Conservation (phyloP, 30 jellyfish, hydroid and myxozoan genomes). For the Hydractinia symbiolongicarpus region DNA sequence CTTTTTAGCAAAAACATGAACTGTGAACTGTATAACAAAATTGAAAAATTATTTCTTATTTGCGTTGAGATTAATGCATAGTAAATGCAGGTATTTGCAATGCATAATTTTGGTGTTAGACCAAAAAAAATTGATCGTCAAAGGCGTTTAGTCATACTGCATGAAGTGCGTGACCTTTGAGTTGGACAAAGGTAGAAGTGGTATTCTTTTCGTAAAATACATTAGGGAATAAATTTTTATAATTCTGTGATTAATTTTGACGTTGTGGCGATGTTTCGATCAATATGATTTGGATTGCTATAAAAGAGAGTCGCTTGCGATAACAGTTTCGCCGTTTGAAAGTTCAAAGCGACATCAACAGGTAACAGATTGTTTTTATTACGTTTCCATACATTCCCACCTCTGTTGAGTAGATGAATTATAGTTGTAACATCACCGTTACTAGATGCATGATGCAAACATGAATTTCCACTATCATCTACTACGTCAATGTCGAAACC, state of each 20-base stretch:
- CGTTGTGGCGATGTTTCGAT: background rate
- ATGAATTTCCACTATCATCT: constrained; percentile 19
- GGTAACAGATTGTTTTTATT: constrained; percentile 12
- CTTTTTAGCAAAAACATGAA: no score
- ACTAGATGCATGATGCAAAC: constrained; percentile 16
- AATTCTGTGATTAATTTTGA: constrained; percentile 5
- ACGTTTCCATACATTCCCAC: constrained; percentile 5
- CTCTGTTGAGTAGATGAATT: background rate
- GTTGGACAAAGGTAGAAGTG: no score
- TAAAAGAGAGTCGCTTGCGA: constrained; percentile 21
- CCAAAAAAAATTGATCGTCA: no score
- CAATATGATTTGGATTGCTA: background rate
- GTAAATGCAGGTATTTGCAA: no score
- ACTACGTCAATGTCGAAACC: background rate
- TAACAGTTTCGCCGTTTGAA: constrained; percentile 12
- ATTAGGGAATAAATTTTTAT: background rate
- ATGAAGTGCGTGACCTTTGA: no score
- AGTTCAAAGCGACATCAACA: constrained; percentile 10
- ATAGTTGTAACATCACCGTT: constrained; percentile 19
- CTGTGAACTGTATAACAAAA: no score
- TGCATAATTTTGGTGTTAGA: no score
- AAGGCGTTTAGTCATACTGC: no score
- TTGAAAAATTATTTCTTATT: no score
- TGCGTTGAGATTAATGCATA: no score
- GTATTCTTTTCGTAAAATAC: no score